Evolutionary conservation across 2,113 vertebrate genomes (phyloP).

Genomic region (Lepus timidus): DNA sequence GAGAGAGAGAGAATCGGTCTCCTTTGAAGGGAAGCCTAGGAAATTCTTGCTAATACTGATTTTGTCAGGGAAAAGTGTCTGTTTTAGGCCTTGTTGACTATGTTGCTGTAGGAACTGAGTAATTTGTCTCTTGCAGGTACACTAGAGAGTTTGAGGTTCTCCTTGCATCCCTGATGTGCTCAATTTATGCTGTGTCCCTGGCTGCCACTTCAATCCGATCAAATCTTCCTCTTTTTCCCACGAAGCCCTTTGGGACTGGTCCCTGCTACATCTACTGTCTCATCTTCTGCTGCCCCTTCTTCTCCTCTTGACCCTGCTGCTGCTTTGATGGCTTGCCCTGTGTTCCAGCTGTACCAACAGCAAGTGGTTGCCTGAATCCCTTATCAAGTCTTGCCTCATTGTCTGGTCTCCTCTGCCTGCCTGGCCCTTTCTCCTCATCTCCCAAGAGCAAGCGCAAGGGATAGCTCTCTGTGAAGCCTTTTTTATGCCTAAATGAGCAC

Average conservation of each 20-base stretch:
- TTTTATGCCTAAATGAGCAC: not conserved
- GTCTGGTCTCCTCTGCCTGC: not conserved
- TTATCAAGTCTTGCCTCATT: not conserved
- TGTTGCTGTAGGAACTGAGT: not conserved
- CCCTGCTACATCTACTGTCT: not conserved
- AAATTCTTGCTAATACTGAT: not conserved
- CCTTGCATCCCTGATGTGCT: not conserved
- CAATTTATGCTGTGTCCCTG: rapidly evolving
- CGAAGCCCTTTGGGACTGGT: not conserved
- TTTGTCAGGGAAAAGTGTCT: not conserved
- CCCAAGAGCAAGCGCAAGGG: not conserved
- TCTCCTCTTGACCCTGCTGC: not conserved
- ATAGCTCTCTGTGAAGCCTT: not conserved
- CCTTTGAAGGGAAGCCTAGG: not conserved
- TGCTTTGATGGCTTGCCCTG: not conserved
- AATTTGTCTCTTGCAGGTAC: not conserved
- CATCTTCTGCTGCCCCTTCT: not conserved
- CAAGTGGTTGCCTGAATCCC: not conserved
- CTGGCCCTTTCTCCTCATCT: not conserved
- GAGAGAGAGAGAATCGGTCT: not conserved
- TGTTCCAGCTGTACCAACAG: not conserved
- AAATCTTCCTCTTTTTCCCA: not conserved
- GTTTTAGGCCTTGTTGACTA: not conserved
- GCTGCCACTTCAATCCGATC: not conserved
- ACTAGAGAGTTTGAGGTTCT: not conserved